Evolutionary conservation across 2,888 invertebrate species (phyloP), one percentile per base, ranked within the genome.

Genomic region (Acronicta alni): DNA sequence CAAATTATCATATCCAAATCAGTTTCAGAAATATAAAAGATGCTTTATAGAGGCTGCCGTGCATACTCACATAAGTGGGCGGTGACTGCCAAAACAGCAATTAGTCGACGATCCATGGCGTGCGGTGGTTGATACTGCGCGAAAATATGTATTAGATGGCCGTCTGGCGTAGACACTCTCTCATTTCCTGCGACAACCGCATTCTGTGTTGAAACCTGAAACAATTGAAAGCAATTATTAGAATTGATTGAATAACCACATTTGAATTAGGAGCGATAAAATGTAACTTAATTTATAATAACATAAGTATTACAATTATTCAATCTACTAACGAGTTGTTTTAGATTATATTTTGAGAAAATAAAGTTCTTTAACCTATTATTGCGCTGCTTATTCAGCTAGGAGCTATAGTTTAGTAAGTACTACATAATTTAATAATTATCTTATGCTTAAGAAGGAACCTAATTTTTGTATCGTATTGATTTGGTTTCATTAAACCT

Each of bases 21-120:
- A n/a, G n/a, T n/a, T n/a, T 23, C 7, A 23, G 6, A 8, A 23
- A 7, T 7, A 39, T 39, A 7, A 15, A 32, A 41, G 6, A 16
- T 17, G 3, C 5, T 23, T 14, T 43, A 20, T 35, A 20, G 16
- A 18, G 5, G n/a, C 10, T 23, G 23, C 39, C 20, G 44, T 81
- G 43, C 17, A 45, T 81, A 89, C 92, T 91, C 80, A 93, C 93
- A 88, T 60, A 91, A 79, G 63, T 86, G 83, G 79, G 87, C 87
- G 83, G 84, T 77, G 51, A 89, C 73, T 80, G 89, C 90, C 81
- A 91, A 71, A 67, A 92, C 52, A 30, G 79, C 59, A 41, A 89
- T 63, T 51, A 89, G 74, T 84, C 85, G 82, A 66, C 81, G 81
- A 77, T 87, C 85, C 93, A 93, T 93, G 77, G 77, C 75, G 69